phyloP scores from a whole-genome alignment of 2,888 invertebrate species.

The Chydorus sphaericus region DNA sequence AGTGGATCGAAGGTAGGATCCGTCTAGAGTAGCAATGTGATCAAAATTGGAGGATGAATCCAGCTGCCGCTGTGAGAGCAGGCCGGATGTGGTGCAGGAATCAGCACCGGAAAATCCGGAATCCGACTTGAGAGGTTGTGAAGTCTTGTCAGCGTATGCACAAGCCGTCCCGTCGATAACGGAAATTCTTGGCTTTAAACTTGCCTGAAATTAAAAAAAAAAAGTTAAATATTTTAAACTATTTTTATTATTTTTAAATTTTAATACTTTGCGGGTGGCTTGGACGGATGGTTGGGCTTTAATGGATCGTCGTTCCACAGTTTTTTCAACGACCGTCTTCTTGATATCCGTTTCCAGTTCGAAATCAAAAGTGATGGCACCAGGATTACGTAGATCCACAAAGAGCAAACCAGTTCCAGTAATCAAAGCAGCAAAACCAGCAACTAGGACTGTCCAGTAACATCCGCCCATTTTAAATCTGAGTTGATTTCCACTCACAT shows the following conservation, averaged over 20 bases:
- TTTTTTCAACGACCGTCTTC: not conserved
- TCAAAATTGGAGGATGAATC: not conserved
- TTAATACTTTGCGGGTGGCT: too few relatives aligned
- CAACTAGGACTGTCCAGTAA: slow-evolving; percentile 12
- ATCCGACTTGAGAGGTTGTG: not conserved
- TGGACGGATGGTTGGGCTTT: not conserved
- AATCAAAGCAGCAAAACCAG: not conserved
- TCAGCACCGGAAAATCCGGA: not conserved
- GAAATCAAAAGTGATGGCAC: not conserved
- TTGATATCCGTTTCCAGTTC: slow-evolving; percentile 6
- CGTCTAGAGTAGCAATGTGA: slow-evolving; percentile 4
- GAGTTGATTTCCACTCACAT: not conserved
- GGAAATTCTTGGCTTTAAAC: slow-evolving; percentile 5
- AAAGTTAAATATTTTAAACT: too few relatives aligned
- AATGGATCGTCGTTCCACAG: not conserved
- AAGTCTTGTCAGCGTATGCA: not conserved
- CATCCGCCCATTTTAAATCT: slow-evolving; percentile 5
- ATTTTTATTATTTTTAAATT: too few relatives aligned
- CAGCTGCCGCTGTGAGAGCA: not conserved
- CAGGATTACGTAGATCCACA: not conserved
- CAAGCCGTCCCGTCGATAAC: slow-evolving; percentile 7
- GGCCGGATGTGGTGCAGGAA: not conserved
- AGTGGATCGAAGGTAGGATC: slow-evolving; percentile 2
- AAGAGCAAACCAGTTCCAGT: slow-evolving; percentile 1
- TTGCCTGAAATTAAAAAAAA: not conserved